Evolutionary conservation across 2,888 invertebrate genomes (phyloP), one percentile per base, ranked within the genome.

Genomic region (Leptinotarsa tumamoca): DNA sequence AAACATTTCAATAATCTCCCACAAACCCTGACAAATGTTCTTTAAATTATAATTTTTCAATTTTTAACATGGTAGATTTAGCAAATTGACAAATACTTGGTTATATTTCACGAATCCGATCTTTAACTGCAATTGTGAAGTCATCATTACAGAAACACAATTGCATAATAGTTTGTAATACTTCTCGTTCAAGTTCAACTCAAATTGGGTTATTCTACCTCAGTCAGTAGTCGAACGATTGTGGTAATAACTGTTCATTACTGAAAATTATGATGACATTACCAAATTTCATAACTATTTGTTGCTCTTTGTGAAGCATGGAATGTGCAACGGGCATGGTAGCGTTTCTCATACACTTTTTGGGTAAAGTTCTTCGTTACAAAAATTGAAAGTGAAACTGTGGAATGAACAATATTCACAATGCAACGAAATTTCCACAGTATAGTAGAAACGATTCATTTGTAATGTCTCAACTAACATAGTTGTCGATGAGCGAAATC

Each of bases 151-250:
- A 63, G 33, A 63, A 63, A 63, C 33, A 58, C 17, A 66, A 71
- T 33, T 43, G 51, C 33, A 52, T 71, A 63, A 52, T 63, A 63
- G 61, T 5, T 63, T 66, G 71, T 66, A 71, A 71, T 71, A 70
- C 54, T 67, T 74, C 69, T 70, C 66, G 67, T 74, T 74, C 74
- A 74, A 74, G 74, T 74, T 70, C 70, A 74, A 66, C 54, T n/a
- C 17, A 52, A 69, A 71, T 74, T 15, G 43, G 23, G 66, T 58
- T 33, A 52, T 51, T 33, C n/a, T 43, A 61, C 27, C 56, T 23
- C n/a, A n/a, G 21, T 15, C 50, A 23, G 21, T 23, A 13, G 23
- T 58, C 21, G 58, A 23, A 58, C 51, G 61, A 71, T 51, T 52
- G 51, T 49, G 4, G 66, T 66, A 63, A 71, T 71, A 18, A 71